These are phyloP conservation scores for Gallinago solitaria DNA, from an alignment of 2,797 vertebrate genomes.

Conservation along the genomic window DNA sequence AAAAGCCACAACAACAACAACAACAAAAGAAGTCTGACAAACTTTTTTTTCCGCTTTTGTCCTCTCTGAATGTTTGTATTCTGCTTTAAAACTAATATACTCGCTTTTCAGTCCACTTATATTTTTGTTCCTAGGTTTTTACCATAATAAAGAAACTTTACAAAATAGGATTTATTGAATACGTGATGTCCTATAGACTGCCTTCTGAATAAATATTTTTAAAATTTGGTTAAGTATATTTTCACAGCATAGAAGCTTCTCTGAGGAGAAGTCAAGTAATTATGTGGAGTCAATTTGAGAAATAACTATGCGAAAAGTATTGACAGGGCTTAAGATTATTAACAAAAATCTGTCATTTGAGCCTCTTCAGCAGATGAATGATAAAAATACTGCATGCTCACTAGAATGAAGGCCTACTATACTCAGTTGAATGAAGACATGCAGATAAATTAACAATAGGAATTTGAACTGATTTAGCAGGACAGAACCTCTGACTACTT, in stretches of 20 bases:
- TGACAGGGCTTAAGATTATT: background rate
- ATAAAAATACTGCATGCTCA: background rate
- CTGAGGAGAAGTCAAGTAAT: background rate
- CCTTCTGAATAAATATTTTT: background rate
- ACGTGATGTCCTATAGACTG: background rate
- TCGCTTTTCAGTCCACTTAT: background rate
- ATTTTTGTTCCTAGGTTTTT: background rate
- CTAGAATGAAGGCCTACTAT: background rate
- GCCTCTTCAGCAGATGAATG: background rate
- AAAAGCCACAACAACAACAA: background rate
- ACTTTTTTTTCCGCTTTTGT: background rate
- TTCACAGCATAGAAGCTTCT: background rate
- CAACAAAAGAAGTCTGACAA: background rate
- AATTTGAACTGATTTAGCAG: background rate
- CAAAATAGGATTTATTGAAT: background rate
- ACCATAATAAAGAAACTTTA: background rate
- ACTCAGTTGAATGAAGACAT: background rate
- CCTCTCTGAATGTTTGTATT: background rate
- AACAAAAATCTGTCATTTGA: background rate
- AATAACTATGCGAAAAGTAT: background rate
- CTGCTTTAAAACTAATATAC: constrained; percentile 5
- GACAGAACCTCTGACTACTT: background rate
- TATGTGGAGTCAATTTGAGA: background rate
- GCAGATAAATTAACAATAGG: background rate
- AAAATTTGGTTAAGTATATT: background rate